phyloP scores from a whole-genome alignment of 2,113 vertebrate genomes.

The Syngnathus typhle region DNA sequence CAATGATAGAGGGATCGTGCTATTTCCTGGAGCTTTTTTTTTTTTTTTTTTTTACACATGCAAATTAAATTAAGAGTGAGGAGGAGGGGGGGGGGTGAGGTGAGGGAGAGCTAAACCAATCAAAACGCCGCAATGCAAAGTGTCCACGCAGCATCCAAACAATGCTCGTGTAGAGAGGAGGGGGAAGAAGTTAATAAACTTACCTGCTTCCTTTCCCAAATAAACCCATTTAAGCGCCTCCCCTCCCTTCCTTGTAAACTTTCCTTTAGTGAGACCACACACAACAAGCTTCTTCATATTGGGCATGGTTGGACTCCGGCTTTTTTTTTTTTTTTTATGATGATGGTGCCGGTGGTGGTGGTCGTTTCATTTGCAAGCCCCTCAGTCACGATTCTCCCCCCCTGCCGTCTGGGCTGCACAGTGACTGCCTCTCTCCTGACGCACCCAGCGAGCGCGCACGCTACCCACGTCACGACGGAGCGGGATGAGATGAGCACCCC shows the following conservation, averaged over 20 bases:
- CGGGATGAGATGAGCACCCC: conserved; percentile 61
- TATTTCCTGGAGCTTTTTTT: conserved; percentile 18
- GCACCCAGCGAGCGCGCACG: conserved; percentile 89
- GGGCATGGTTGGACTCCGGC: background rate
- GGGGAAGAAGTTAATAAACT: background rate
- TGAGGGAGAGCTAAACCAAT: background rate
- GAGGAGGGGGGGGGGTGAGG: background rate
- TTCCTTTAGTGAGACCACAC: background rate
- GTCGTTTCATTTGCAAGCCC: conserved; percentile 82
- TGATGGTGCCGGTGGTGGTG: conserved; percentile 36
- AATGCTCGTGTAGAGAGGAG: conserved; percentile 59
- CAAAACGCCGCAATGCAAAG: background rate
- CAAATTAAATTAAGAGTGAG: background rate
- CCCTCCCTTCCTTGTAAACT: background rate
- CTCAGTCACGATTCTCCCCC: conserved; percentile 97
- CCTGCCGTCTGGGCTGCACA: conserved; percentile 91
- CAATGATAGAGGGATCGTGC: conserved; percentile 24
- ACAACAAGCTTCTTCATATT: background rate
- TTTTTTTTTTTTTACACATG: background rate
- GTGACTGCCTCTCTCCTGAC: conserved; percentile 96
- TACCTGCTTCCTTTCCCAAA: background rate
- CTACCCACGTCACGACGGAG: conserved; percentile 98
- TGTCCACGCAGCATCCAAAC: conserved; percentile 44
- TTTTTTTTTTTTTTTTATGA: no score
- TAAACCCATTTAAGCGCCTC: background rate